Percentiles rank a stretch among this genome's conserved stretches.
Conservation (phyloP, 2,888 invertebrate species). For the Epinotia ramella region DNA sequence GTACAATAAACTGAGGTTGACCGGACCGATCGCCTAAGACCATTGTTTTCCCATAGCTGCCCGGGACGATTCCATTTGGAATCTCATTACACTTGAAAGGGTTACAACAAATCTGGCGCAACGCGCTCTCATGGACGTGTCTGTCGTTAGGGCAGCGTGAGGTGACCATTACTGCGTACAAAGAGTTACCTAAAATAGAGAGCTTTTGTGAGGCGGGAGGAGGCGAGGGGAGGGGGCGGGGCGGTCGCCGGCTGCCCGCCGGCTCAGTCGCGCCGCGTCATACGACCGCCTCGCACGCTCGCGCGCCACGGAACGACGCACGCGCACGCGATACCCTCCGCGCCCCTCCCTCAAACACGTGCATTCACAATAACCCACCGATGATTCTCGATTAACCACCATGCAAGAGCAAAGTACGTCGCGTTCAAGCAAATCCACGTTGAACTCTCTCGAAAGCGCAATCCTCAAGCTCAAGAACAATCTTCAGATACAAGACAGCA, state of each 20-base stretch:
- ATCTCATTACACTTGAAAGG: slow-evolving; percentile 83
- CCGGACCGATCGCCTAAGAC: slow-evolving; percentile 59
- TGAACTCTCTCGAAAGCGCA: slow-evolving; percentile 82
- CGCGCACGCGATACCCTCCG: slow-evolving; percentile 75
- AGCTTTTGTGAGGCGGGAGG: slow-evolving; percentile 84
- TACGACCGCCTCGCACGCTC: slow-evolving; percentile 80
- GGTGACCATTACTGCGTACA: slow-evolving; percentile 85
- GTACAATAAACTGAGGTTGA: slow-evolving; percentile 63
- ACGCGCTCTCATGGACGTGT: slow-evolving; percentile 83
- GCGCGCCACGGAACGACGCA: slow-evolving; percentile 67
- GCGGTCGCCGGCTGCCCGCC: slow-evolving; percentile 78
- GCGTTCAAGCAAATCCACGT: slow-evolving; percentile 76
- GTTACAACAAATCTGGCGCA: slow-evolving; percentile 82
- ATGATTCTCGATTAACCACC: slow-evolving; percentile 57
- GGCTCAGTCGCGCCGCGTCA: slow-evolving; percentile 82
- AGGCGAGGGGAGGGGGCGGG: slow-evolving; percentile 77
- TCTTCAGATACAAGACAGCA: slow-evolving; percentile 81
- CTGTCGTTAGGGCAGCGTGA: slow-evolving; percentile 84
- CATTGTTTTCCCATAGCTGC: slow-evolving; percentile 82
- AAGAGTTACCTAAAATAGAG: slow-evolving; percentile 86
- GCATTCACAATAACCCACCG: slow-evolving; percentile 58
- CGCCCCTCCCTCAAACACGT: slow-evolving; percentile 70
- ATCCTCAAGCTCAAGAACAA: slow-evolving; percentile 84
- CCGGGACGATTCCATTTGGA: slow-evolving; percentile 78
- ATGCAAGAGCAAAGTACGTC: slow-evolving; percentile 84